These are phyloP conservation scores for Leptopilina syphax DNA, from an alignment of 2,888 invertebrate genomes.

Conservation along the genomic window DNA sequence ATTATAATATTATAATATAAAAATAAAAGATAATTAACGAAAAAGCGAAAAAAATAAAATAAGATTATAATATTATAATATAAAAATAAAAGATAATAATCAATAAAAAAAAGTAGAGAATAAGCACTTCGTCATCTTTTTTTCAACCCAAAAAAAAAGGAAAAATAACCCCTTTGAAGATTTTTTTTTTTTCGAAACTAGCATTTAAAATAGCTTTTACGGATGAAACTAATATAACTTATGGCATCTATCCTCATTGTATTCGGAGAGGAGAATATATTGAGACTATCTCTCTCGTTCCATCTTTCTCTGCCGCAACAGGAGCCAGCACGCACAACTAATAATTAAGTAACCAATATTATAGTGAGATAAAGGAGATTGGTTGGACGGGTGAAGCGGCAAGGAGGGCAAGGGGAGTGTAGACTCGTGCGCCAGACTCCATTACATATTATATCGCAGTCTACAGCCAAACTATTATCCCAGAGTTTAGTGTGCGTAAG, in stretches of 20 bases:
- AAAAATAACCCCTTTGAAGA: not conserved
- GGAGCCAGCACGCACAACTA: constrained; percentile 46
- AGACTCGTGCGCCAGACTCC: constrained; percentile 54
- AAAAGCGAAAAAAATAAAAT: no score
- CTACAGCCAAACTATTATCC: constrained; percentile 59
- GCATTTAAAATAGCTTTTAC: constrained; percentile 21
- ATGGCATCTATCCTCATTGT: constrained; percentile 41
- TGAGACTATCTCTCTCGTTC: constrained; percentile 41
- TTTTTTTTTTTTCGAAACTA: constrained; percentile 13
- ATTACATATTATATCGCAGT: constrained; percentile 60
- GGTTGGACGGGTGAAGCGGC: not conserved
- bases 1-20: no score
- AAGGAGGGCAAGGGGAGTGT: constrained; percentile 10
- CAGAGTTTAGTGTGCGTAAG: constrained; percentile 53
- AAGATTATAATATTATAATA: no score
- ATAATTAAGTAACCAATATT: constrained; percentile 53
- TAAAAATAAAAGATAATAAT: no score
- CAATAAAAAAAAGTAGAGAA: no score
- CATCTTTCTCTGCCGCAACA: constrained; percentile 39
- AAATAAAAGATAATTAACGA: no score
- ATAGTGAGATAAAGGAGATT: constrained; percentile 30
- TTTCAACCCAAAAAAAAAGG: not conserved
- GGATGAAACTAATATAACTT: constrained; percentile 25
- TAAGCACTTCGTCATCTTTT: not conserved
- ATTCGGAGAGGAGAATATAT: constrained; percentile 50